These are phyloP conservation scores for Seira musarum DNA, from an alignment of 2,888 invertebrate species.

Conservation along the genomic window DNA sequence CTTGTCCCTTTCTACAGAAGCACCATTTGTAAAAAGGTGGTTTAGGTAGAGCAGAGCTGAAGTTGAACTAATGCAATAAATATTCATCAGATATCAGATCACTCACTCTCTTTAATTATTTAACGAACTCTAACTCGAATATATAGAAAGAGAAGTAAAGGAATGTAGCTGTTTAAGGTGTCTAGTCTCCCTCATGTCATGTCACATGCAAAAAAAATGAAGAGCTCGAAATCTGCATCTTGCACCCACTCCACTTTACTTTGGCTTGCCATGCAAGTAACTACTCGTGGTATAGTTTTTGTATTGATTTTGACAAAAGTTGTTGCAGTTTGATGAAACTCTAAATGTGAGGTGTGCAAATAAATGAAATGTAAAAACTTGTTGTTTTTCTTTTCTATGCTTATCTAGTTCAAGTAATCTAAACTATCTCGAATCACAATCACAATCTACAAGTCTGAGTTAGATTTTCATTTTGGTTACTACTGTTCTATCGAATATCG, in stretches of 20 bases:
- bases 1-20: neutral
- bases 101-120: conserved; percentile 1
- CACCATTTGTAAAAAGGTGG: conserved; percentile 10
- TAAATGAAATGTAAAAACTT: no score
- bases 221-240: neutral
- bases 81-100: no score
- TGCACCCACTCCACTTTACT: neutral
- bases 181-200: neutral
- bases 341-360: neutral
- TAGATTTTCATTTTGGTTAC: no score
- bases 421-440: neutral
- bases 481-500: no score
- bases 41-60: conserved; percentile 10
- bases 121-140: no score
- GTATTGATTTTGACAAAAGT: no score
- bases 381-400: neutral
- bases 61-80: conserved; percentile 32
- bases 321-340: no score
- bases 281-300: no score
- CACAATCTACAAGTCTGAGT: no score
- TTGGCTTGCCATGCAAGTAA: neutral
- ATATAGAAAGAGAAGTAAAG: no score
- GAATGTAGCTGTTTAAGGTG: neutral
- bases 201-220: neutral
- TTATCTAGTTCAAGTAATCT: neutral